phyloP scores from a whole-genome alignment of 2,113 vertebrate genomes.

The rat (Rattus norvegicus) region GRCr8 NC_086024.1:58431501-58432000 shows the following conservation, averaged over 20 bases:
- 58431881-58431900: not conserved
- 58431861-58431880: not conserved
- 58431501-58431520: not conserved
- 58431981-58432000: not conserved
- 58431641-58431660: not conserved
- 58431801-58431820: not conserved
- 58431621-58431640: not conserved
- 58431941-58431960: not conserved
- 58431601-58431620: not conserved
- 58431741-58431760: not conserved
- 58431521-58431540: not conserved
- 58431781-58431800: not conserved
- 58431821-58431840: accelerated
- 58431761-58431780: not conserved
- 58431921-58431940: not conserved
- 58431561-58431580: not conserved
- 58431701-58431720: not conserved
- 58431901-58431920: not conserved
- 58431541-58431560: not conserved
- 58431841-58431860: accelerated
- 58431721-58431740: not conserved
- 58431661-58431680: not conserved
- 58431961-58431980: not conserved
- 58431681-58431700: not conserved
- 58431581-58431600: not conserved